These are phyloP conservation scores for Rhodinocichla rosea DNA, from an alignment of 2,113 vertebrate species.

Conservation along the genomic window DNA sequence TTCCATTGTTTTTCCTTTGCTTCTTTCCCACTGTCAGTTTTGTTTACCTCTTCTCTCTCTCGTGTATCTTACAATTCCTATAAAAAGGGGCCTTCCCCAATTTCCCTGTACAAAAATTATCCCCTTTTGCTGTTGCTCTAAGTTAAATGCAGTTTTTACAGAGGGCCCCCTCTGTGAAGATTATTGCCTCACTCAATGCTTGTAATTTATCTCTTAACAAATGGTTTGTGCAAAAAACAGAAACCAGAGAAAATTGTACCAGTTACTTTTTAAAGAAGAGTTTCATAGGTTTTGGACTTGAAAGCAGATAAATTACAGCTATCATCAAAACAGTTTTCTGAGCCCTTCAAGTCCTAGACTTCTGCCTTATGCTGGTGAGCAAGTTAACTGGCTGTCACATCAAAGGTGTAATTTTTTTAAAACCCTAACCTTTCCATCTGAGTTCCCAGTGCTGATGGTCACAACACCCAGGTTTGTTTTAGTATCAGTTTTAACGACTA, in stretches of 20 bases:
- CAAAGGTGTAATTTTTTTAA: background rate
- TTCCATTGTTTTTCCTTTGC: background rate
- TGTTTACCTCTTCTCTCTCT: background rate
- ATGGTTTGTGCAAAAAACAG: fast-evolving
- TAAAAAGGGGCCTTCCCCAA: background rate
- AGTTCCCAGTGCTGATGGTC: background rate
- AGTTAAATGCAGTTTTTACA: background rate
- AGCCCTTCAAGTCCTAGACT: background rate
- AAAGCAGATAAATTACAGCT: background rate
- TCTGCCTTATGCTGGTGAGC: background rate
- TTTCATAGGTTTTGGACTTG: background rate
- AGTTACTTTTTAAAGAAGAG: background rate
- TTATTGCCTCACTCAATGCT: background rate
- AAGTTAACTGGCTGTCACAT: background rate
- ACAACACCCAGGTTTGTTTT: background rate
- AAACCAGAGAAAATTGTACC: background rate
- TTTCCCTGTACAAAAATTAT: background rate
- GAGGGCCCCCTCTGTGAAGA: background rate
- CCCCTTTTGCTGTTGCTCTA: background rate
- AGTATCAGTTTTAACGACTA: background rate
- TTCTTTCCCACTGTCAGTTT: background rate
- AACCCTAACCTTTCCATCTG: background rate
- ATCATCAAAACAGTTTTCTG: fast-evolving
- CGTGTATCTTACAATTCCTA: background rate
- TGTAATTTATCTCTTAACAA: background rate